These are phyloP conservation scores for Tangara arthus DNA, from an alignment of 2,797 vertebrate species.

Conservation along the genomic window DNA sequence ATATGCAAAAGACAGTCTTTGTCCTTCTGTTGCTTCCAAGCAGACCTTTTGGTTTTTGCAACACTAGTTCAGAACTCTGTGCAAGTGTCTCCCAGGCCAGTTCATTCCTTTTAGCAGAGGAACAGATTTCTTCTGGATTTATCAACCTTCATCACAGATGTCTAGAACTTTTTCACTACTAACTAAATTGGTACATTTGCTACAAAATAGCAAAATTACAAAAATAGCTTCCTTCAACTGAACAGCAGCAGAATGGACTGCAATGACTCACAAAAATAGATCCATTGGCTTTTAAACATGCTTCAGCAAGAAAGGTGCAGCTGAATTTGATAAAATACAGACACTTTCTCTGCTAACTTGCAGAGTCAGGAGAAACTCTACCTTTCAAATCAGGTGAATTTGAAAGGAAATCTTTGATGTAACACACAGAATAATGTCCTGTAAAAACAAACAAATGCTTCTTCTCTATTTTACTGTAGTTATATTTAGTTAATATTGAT, in stretches of 20 bases:
- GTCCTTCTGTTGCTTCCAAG: not conserved
- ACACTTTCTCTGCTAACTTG: not conserved
- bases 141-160: not conserved
- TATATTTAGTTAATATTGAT: constrained; percentile 60
- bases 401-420: constrained; percentile 31
- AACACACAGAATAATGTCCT: not conserved
- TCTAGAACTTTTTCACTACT: not conserved
- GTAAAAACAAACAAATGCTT: constrained; percentile 12
- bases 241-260: constrained; percentile 7
- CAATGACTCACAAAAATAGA: constrained; percentile 9
- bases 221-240: constrained; percentile 19
- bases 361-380: constrained; percentile 4
- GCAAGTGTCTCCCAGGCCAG: not conserved
- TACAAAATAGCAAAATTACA: not conserved
- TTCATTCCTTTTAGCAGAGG: not conserved
- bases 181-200: not conserved
- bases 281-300: not conserved
- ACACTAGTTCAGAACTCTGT: rapidly evolving
- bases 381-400: constrained; percentile 14
- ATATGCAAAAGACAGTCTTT: not conserved
- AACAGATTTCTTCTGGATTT: not conserved
- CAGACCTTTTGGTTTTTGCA: not conserved
- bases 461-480: constrained; percentile 18
- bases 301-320: not conserved
- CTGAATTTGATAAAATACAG: constrained; percentile 19